These are phyloP conservation scores for Esperia sulphurella DNA, from an alignment of 2,888 invertebrate species.

Conservation along the genomic window DNA sequence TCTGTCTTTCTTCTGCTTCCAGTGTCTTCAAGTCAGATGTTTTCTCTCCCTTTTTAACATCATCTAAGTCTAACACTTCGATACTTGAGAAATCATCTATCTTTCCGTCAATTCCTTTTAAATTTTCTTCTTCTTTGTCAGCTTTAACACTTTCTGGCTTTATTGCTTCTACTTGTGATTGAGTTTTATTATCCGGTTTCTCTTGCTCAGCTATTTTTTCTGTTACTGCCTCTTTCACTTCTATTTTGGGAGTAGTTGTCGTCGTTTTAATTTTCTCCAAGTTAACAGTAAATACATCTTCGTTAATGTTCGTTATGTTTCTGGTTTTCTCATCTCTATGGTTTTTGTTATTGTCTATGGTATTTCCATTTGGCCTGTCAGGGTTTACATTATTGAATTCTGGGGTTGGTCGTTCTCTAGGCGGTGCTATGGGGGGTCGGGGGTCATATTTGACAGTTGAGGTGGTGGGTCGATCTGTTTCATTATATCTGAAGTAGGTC, in stretches of 20 bases:
- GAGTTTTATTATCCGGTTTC: conserved; percentile 10
- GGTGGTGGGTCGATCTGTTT: conserved; percentile 35
- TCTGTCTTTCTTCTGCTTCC: conserved; percentile 71
- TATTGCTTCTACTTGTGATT: conserved; percentile 35
- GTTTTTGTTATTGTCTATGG: conserved; percentile 26
- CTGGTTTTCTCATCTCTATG: conserved; percentile 52
- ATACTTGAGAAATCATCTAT: conserved; percentile 60
- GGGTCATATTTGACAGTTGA: conserved; percentile 18
- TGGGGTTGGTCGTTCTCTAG: conserved; percentile 17
- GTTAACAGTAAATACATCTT: conserved; percentile 14
- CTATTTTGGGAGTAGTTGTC: conserved; percentile 21
- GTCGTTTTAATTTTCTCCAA: conserved; percentile 13
- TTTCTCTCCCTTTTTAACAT: conserved; percentile 53
- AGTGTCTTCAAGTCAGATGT: conserved; percentile 55
- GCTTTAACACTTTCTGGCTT: conserved; percentile 31
- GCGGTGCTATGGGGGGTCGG: conserved; percentile 8
- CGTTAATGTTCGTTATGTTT: conserved; percentile 41
- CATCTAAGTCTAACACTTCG: conserved; percentile 68
- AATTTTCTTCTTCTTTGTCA: conserved; percentile 36
- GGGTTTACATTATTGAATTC: conserved; percentile 12
- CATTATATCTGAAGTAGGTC: conserved; percentile 73
- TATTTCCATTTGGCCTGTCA: conserved; percentile 21
- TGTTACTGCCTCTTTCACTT: conserved; percentile 17
- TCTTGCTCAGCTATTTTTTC: conserved; percentile 14
- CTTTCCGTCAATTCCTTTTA: conserved; percentile 67